Conservation (phyloP, 1,140 invertebrate species). For the Diachasmimorpha longicaudata region DNA sequence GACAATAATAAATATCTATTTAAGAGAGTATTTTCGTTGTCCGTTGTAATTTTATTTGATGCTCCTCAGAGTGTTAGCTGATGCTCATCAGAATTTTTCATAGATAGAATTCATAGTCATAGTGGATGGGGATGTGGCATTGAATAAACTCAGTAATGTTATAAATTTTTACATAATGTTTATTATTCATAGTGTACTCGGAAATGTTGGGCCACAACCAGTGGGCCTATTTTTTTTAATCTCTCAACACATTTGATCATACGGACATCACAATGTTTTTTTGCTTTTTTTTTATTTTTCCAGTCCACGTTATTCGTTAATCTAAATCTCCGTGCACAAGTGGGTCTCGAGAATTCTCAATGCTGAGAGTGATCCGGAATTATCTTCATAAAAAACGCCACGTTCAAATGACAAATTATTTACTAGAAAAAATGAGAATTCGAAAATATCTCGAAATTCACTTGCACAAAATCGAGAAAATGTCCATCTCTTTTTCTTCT, state of each 20-base stretch:
- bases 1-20: conserved; percentile 32
- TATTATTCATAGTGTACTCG: conserved; percentile 55
- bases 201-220: conserved; percentile 56
- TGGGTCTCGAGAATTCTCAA: conserved; percentile 23
- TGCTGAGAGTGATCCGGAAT: background rate
- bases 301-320: conserved; percentile 41
- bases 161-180: conserved; percentile 56
- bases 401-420: background rate
- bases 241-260: conserved; percentile 52
- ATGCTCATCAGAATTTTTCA: too few species aligned
- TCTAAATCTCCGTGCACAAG: conserved; percentile 39
- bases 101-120: too few species aligned
- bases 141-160: background rate
- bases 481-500: background rate
- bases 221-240: conserved; percentile 48
- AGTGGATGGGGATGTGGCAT: background rate
- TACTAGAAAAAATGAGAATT: background rate
- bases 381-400: background rate
- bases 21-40: background rate
- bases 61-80: too few species aligned
- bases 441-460: background rate
- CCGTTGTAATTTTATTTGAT: background rate
- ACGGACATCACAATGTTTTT: conserved; percentile 54
- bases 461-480: background rate
- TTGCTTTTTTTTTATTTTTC: conserved; percentile 34